Base-by-base conservation (phyloP, 1,140 invertebrate species). In the Procambarus clarkii region DNA sequence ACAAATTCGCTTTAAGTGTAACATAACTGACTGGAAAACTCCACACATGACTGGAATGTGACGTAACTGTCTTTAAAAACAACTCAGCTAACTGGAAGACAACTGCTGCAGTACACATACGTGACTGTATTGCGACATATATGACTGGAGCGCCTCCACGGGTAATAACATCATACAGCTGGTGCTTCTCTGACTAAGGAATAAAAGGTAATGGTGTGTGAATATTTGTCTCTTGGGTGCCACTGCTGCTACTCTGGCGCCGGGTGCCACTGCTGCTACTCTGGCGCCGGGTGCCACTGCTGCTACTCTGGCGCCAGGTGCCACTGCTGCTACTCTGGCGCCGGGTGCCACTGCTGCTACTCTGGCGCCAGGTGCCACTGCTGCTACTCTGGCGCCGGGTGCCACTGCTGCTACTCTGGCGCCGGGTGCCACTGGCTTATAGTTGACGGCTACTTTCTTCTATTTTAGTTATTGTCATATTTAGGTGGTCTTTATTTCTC, bases 121-220 rank as follows among this genome's bases (percentile, higher is more conserved):
- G 13, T 13, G 54, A 58, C 54, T 58, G 13, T 4, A 64, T 0
- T 64, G 18, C 60, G 18, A 64, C 60, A 21, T 64, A 18, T 18
- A 0, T 2, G 60, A 18, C 13, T 64, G 15, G 60, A 21, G 18
- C 18, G 21, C 15, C 13, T 3, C 24, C 81, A 83, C 58, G 81
- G 81, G 69, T 83, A 58, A 83, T 83, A 83, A 46, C 58, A 18
- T 44, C 58, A 50, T 45, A n/a, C 60, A 69, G 34, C n/a, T 83
- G 24, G 45, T 18, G 44, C 9, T 3, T 34, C 34, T 2, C 58
- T 83, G 34, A 83, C 58, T 83, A 60, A 83, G 81, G 69, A 69
- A 83, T 69, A 69, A 83, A 83, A 69, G 69, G 81, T 83, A 83
- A 83, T 83, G 81, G 81, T 2, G 34, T 83, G 81, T 83, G 81